A percentile compares a stretch with the other conserved stretches of the same genome.
Conservation (phyloP, 1,140 invertebrate species). For the Sycobia sp. region DNA sequence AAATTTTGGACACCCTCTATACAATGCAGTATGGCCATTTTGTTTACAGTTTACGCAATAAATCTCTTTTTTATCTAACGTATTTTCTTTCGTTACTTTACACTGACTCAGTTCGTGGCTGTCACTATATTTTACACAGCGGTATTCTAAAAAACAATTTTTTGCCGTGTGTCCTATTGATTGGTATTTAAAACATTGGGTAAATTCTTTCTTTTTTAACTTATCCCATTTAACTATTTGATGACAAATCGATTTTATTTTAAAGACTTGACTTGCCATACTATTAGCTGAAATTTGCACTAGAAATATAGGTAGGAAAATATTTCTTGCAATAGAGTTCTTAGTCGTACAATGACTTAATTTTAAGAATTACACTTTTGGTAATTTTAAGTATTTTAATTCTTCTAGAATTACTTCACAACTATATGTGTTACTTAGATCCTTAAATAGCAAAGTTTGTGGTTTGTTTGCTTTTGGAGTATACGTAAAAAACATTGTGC, state of each 20-base stretch:
- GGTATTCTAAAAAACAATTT: too few relatives aligned
- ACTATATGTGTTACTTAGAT: not conserved
- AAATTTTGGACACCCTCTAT: too few relatives aligned
- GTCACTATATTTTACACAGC: conserved; percentile 22
- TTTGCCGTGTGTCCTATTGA: too few relatives aligned
- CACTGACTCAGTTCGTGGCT: conserved; percentile 16
- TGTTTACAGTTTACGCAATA: not conserved
- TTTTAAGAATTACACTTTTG: not conserved
- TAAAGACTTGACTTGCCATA: not conserved
- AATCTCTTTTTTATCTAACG: not conserved
- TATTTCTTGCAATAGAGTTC: not conserved
- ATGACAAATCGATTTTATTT: not conserved
- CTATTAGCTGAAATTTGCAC: not conserved
- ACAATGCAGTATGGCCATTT: too few relatives aligned
- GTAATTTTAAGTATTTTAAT: not conserved
- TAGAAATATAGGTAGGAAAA: not conserved
- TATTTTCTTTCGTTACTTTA: not conserved
- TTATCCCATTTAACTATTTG: conserved; percentile 28
- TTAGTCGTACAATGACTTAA: not conserved
- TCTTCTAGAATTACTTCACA: not conserved
- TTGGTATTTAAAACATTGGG: conserved; percentile 33
- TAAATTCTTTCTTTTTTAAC: conserved; percentile 5
- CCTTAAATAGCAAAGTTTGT: not conserved
- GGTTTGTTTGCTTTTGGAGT: not conserved
- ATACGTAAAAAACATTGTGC: not conserved